Conservation (phyloP, 2,113 vertebrate species). For the Oceanites oceanicus region DNA sequence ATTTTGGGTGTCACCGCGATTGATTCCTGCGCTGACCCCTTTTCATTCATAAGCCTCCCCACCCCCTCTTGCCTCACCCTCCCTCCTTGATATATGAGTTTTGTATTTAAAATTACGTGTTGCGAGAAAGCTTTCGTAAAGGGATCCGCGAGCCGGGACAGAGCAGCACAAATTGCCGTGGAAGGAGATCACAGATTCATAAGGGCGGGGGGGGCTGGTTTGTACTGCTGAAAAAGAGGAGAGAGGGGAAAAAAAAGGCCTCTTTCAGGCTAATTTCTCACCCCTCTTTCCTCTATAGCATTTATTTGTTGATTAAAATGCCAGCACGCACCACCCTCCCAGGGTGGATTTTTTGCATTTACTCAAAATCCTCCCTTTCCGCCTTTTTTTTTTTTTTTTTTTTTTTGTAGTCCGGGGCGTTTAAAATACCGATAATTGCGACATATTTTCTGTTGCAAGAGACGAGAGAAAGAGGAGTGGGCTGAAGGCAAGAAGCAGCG, state of each 20-base stretch:
- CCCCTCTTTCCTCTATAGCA: neutral
- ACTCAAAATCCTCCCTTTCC: neutral
- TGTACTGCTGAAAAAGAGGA: neutral
- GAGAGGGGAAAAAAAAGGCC: neutral
- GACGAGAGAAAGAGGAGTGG: neutral
- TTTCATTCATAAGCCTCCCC: constrained; percentile 25
- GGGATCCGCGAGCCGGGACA: neutral
- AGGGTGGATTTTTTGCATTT: neutral
- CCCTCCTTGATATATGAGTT: constrained; percentile 30
- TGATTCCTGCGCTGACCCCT: constrained; percentile 44
- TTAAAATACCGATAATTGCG: rapidly evolving
- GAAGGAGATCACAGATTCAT: neutral
- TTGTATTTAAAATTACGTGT: neutral
- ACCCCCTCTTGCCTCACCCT: neutral
- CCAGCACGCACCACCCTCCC: neutral
- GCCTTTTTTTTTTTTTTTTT: neutral
- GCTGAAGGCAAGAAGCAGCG: neutral
- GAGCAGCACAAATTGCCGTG: neutral
- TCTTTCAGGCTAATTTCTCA: neutral
- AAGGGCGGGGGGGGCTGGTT: neutral
- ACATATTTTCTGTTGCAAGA: neutral
- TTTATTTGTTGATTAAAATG: neutral
- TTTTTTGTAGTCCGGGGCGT: neutral
- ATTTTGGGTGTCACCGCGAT: constrained; percentile 50
- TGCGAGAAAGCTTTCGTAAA: neutral